A percentile compares a stretch with the other conserved stretches of the same genome.
These are phyloP conservation scores for Tragopan temminckii DNA, from an alignment of 2,797 vertebrate genomes.

Conservation along the genomic window DNA sequence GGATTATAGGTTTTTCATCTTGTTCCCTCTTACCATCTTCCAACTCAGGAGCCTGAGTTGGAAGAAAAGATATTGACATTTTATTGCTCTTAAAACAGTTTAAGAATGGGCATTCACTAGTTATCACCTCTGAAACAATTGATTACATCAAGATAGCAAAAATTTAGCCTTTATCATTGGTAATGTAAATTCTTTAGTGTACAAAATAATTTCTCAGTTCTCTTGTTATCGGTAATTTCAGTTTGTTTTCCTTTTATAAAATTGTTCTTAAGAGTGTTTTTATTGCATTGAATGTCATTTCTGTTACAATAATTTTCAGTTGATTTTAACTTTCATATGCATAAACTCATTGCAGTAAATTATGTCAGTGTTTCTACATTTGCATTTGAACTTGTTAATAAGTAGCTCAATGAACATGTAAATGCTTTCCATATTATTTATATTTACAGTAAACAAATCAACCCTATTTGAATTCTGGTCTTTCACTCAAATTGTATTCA, in stretches of 20 bases:
- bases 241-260: neutral
- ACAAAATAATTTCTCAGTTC: neutral
- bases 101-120: neutral
- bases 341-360: neutral
- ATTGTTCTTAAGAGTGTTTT: neutral
- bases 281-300: neutral
- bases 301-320: neutral
- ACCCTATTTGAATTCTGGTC: neutral
- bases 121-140: neutral
- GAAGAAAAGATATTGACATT: neutral
- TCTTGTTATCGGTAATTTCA: neutral
- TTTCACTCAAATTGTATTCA: neutral
- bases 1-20: neutral
- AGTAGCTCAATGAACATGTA: slow-evolving; percentile 4
- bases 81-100: neutral
- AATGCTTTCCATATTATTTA: neutral
- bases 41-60: neutral
- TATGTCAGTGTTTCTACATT: neutral
- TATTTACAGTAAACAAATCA: neutral
- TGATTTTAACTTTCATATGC: slow-evolving; percentile 5
- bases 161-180: neutral
- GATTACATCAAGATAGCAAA: neutral
- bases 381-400: slow-evolving; percentile 1
- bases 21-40: neutral
- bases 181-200: neutral